Base-by-base conservation (phyloP, 2,888 invertebrate species). In the Acholoe squamosa region DNA sequence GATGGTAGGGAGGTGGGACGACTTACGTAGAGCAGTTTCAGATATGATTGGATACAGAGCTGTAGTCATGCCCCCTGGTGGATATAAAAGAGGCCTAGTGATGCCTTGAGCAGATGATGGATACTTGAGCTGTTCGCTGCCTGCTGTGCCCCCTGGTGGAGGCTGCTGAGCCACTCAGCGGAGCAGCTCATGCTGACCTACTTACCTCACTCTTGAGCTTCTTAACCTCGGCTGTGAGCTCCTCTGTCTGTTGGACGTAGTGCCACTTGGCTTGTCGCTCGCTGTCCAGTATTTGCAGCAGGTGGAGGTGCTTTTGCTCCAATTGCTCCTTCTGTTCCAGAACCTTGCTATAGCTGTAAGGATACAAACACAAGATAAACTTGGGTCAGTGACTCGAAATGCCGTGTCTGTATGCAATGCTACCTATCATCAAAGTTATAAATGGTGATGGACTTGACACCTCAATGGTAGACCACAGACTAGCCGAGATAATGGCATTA, bases 221-320 rank as follows among this genome's bases (percentile, higher is more conserved):
- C 96, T 98, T 98, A 92, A 98, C 98, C 96, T 98, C 98, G 0
- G 97, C 97, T 52, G 97, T 97, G n/a, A 98, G 97, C 94, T 98
- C 98, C 94, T 98, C 98, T 94, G 98, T 98, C 95, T 98, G 98
- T 95, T 98, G 98, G 0, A 98, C 98, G 96, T 98, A 98, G 96
- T 98, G 98, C 98, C 98, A 98, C 94, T 98, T 98, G 0, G 98
- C 98, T 0, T 98, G 98, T 94, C 98, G 97, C 96, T 98, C 98
- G 93, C 98, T 98, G 96, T 98, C 98, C 90, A 98, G 97, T 91
- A 98, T 98, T 93, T 96, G 96, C 91, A 98, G 97, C 88, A 98
- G 96, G 95, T 98, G 98, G 84, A 98, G 96, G 96, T 98, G 98
- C 96, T 98, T 98, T 96, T 98, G 98, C 94, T 98, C 98, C 94